A percentile compares a stretch with the other conserved stretches of the same genome.
phyloP scores from a whole-genome alignment of 64 coral and sea anemone species.

The Pachyseris speciosa region DNA sequence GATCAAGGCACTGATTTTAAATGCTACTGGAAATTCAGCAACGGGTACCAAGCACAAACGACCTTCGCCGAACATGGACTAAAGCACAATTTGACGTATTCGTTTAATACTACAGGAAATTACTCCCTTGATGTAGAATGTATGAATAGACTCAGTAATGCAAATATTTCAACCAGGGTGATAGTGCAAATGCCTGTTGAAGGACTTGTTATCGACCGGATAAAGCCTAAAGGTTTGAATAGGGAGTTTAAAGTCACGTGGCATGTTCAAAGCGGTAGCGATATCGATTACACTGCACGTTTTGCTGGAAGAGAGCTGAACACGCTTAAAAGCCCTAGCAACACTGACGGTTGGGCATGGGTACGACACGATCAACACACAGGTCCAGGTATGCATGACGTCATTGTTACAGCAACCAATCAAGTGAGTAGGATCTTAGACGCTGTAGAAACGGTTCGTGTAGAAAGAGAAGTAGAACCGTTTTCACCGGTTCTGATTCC shows the following conservation, averaged over 20 bases:
- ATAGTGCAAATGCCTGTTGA: not conserved
- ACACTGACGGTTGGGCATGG: constrained; percentile 3
- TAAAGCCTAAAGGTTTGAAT: not conserved
- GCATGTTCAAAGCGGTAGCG: constrained; percentile 9
- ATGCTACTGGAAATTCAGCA: constrained; percentile 17
- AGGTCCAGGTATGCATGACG: not conserved
- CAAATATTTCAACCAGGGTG: not conserved
- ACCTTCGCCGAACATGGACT: not conserved
- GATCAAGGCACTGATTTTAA: constrained; percentile 15
- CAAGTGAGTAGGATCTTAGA: not conserved
- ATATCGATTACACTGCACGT: constrained; percentile 2
- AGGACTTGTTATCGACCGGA: not conserved
- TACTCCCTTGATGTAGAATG: not conserved
- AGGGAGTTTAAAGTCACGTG: constrained; percentile 3
- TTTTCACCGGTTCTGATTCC: not conserved
- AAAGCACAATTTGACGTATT: not conserved
- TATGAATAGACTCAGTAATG: not conserved
- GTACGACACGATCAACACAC: not conserved
- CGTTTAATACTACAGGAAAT: not conserved
- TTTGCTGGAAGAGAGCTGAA: not conserved
- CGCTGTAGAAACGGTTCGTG: not conserved
- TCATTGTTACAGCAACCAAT: constrained; percentile 32
- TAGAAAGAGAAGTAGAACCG: not conserved
- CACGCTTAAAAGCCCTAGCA: not conserved
- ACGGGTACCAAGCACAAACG: not conserved